These are phyloP conservation scores for Allygus modestus DNA, from an alignment of 2,888 invertebrate species.

Conservation along the genomic window DNA sequence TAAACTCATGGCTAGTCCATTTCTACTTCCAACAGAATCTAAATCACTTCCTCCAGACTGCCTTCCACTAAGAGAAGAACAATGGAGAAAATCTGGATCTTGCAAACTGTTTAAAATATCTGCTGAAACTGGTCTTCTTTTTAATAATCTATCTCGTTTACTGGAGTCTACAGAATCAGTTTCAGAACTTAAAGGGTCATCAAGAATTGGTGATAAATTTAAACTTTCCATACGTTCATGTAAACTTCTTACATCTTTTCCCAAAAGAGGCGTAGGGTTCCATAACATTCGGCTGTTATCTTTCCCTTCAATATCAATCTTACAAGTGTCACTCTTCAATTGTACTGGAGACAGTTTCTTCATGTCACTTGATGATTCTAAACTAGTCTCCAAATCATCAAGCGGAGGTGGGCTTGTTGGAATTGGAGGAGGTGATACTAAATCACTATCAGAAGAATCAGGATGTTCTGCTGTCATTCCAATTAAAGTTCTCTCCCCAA, in stretches of 20 bases:
- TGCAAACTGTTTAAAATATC: slow-evolving; percentile 81
- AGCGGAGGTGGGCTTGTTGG: slow-evolving; percentile 86
- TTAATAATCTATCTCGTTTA: slow-evolving; percentile 79
- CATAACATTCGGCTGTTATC: slow-evolving; percentile 61
- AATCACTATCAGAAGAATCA: slow-evolving; percentile 89
- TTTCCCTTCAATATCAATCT: slow-evolving; percentile 61
- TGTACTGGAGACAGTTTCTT: slow-evolving; percentile 65
- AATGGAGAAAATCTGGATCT: slow-evolving; percentile 78
- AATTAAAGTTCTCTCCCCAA: slow-evolving; percentile 68
- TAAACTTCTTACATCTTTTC: slow-evolving; percentile 65
- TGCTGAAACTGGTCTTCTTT: slow-evolving; percentile 86
- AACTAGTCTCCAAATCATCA: slow-evolving; percentile 82
- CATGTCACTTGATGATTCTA: slow-evolving; percentile 69
- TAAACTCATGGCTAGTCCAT: slow-evolving; percentile 69
- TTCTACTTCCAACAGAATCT: slow-evolving; percentile 70
- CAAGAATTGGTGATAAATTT: slow-evolving; percentile 63
- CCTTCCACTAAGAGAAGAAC: slow-evolving; percentile 63
- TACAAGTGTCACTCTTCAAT: slow-evolving; percentile 64
- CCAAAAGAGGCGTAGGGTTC: slow-evolving; percentile 65
- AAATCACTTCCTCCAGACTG: slow-evolving; percentile 68
- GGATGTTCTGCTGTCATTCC: slow-evolving; percentile 77
- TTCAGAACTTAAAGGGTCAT: slow-evolving; percentile 69
- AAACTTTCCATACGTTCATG: slow-evolving; percentile 67
- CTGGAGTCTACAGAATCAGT: slow-evolving; percentile 73
- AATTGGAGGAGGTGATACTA: slow-evolving; percentile 87